Conservation (phyloP, 2,113 vertebrate species). For the Tachysurus fulvidraco region DNA sequence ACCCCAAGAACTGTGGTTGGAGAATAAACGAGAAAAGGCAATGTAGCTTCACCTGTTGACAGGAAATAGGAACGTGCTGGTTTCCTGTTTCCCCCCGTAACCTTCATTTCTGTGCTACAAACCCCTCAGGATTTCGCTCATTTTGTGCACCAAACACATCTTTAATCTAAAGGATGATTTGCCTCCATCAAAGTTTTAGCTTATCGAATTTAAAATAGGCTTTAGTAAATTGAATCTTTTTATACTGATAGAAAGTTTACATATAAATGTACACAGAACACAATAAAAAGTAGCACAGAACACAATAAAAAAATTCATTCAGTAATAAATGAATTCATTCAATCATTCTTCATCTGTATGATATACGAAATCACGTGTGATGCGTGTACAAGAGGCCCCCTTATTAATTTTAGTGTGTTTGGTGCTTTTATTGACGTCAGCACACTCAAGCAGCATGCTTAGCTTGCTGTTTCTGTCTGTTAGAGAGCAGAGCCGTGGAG, state of each 20-base stretch:
- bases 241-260: not conserved
- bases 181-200: not conserved
- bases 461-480: slow-evolving; percentile 26
- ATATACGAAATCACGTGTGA: not conserved
- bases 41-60: slow-evolving; percentile 65
- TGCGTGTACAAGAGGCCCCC: not conserved
- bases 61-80: slow-evolving; percentile 73
- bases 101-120: slow-evolving; percentile 52
- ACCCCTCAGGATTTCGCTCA: slow-evolving; percentile 44
- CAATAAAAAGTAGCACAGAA: not conserved
- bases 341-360: not conserved
- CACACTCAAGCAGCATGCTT: not conserved
- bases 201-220: not conserved
- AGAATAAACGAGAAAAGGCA: slow-evolving; percentile 56
- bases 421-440: not conserved
- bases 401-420: slow-evolving; percentile 13
- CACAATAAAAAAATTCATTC: not conserved
- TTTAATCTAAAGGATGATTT: slow-evolving; percentile 16
- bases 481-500: slow-evolving; percentile 19
- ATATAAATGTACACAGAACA: not conserved
- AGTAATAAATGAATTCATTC: not conserved
- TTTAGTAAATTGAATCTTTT: not conserved
- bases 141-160: not conserved
- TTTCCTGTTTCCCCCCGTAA: slow-evolving; percentile 69
- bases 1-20: slow-evolving; percentile 65